These are phyloP conservation scores for Rhynchonycteris naso DNA, from an alignment of 2,797 vertebrate species.

Conservation along the genomic window DNA sequence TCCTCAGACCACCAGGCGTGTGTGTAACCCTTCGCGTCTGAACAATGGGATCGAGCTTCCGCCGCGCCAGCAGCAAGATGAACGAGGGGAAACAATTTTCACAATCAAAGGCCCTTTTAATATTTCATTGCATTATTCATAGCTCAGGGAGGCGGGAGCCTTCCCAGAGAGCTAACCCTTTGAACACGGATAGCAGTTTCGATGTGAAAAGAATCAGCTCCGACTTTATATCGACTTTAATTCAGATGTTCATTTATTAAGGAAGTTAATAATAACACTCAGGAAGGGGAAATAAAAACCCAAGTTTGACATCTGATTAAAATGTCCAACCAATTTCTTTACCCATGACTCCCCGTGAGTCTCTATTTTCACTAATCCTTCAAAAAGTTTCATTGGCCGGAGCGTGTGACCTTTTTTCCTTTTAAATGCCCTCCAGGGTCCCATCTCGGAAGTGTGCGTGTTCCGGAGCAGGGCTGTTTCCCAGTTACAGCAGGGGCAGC, in stretches of 20 bases:
- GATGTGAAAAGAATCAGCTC: background rate
- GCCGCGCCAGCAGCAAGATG: fast-evolving
- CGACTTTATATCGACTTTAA: background rate
- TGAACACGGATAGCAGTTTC: background rate
- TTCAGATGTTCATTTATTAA: background rate
- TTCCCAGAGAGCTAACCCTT: background rate
- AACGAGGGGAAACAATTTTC: background rate
- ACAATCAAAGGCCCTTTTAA: background rate
- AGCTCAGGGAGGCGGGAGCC: background rate
- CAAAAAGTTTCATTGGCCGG: background rate
- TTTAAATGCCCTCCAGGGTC: background rate
- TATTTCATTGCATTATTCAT: background rate
- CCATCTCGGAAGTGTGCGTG: background rate
- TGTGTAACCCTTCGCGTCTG: fast-evolving
- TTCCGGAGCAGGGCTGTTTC: background rate
- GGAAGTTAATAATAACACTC: background rate
- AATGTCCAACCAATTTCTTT: background rate
- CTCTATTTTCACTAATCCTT: background rate
- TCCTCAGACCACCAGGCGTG: background rate
- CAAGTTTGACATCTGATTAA: background rate
- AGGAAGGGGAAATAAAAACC: background rate
- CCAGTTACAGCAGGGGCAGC: too few relatives aligned
- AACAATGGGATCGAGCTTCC: fast-evolving
- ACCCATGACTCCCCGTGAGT: background rate
- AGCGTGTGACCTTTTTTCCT: background rate